Evolutionary conservation across 2,888 invertebrate species (phyloP).

Genomic region (Perizoma flavofasciatum): DNA sequence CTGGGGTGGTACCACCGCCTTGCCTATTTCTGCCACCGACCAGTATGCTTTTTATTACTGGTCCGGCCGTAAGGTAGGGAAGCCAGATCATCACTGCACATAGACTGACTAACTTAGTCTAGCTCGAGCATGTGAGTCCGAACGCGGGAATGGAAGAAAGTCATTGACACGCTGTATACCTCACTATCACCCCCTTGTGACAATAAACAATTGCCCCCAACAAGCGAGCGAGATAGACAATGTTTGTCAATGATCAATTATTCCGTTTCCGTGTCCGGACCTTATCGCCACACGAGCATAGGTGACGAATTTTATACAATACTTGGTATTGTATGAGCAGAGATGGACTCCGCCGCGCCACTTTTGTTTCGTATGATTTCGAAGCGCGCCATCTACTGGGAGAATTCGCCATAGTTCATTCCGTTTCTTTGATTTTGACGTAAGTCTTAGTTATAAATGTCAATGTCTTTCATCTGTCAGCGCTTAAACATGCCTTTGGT

Average conservation of each 20-base stretch:
- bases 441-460: no score
- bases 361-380: constrained; percentile 20
- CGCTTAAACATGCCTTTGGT: no score
- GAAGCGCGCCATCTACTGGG: constrained; percentile 19
- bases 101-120: constrained; percentile 16
- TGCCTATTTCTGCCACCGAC: constrained; percentile 14
- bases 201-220: no score
- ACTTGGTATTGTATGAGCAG: constrained; percentile 9
- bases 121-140: not conserved
- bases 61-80: constrained; percentile 16
- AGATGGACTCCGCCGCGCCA: constrained; percentile 7
- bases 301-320: constrained; percentile 6
- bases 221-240: no score
- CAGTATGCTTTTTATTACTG: constrained; percentile 16
- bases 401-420: constrained; percentile 14
- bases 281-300: not conserved
- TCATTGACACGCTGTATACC: no score
- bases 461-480: no score
- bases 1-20: constrained; percentile 23
- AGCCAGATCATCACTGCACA: constrained; percentile 15
- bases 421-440: constrained; percentile 20
- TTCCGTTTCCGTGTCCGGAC: no score
- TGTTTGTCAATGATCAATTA: no score
- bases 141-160: no score
- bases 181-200: no score